Evolutionary conservation across 2,797 vertebrate species (phyloP).

Genomic region (Ficedula albicollis): DNA sequence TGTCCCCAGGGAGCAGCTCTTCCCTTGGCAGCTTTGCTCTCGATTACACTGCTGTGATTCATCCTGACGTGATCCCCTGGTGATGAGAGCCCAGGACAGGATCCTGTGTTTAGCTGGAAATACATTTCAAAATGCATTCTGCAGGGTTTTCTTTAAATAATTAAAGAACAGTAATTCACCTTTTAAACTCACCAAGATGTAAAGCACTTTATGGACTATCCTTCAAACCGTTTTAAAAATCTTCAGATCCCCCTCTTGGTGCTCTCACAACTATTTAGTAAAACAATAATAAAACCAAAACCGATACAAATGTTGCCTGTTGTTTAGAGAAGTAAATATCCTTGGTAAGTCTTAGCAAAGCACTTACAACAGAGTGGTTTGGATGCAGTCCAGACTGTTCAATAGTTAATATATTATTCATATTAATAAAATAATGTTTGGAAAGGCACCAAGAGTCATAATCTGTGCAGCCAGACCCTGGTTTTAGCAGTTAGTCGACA

Average conservation of each 20-base stretch:
- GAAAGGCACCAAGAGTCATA: constrained; percentile 45
- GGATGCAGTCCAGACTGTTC: constrained; percentile 72
- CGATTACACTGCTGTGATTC: not conserved
- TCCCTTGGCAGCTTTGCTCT: constrained; percentile 2
- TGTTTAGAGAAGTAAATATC: constrained; percentile 77
- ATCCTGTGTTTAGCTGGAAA: constrained; percentile 8
- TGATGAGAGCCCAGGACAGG: not conserved
- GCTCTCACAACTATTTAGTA: constrained; percentile 29
- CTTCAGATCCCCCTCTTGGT: constrained; percentile 8
- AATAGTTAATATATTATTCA: constrained; percentile 80
- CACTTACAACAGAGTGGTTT: constrained; percentile 77
- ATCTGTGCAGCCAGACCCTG: not conserved
- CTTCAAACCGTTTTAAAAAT: constrained; percentile 22
- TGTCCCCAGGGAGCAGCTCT: not conserved
- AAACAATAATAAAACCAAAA: constrained; percentile 47
- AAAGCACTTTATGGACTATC: constrained; percentile 31
- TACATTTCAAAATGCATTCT: constrained; percentile 18
- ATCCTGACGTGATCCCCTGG: not conserved
- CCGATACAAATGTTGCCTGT: constrained; percentile 48
- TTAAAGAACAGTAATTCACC: constrained; percentile 43
- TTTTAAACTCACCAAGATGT: constrained; percentile 12
- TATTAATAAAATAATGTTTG: constrained; percentile 79
- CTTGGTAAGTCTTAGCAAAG: constrained; percentile 69
- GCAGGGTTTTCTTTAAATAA: constrained; percentile 24
- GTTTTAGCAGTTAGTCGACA: constrained; percentile 17